A percentile compares a stretch with the other conserved stretches of the same genome.
Evolutionary conservation across 2,888 invertebrate species (phyloP).

Genomic region (Prenolepis imparis): DNA sequence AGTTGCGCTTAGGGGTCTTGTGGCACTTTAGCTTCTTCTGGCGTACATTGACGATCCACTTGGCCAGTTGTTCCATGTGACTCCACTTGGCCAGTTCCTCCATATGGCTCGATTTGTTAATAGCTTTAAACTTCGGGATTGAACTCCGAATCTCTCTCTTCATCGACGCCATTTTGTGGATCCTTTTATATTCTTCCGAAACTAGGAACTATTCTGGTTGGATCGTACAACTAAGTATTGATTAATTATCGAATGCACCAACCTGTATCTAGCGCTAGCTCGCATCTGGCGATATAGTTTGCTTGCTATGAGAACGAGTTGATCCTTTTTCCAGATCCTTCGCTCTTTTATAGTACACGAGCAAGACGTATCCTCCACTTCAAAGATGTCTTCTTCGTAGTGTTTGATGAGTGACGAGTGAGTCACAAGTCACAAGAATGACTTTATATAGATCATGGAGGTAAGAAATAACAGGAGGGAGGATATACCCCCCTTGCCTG

Average conservation of each 20-base stretch:
- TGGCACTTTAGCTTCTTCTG: conserved; percentile 88
- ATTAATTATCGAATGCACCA: conserved; percentile 77
- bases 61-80: conserved; percentile 78
- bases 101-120: conserved; percentile 74
- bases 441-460: too few species aligned
- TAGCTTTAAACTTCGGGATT: too few species aligned
- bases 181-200: neutral
- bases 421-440: neutral
- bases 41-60: conserved; percentile 90
- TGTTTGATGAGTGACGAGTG: conserved; percentile 60
- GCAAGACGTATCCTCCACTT: conserved; percentile 76
- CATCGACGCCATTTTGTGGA: conserved; percentile 70
- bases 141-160: too few species aligned
- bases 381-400: conserved; percentile 72
- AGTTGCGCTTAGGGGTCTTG: conserved; percentile 88
- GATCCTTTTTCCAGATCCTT: conserved; percentile 1
- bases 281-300: conserved; percentile 75
- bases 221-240: conserved; percentile 40
- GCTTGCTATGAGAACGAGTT: conserved; percentile 64
- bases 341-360: conserved; percentile 58
- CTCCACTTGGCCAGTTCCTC: conserved; percentile 77
- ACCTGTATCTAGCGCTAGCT: conserved; percentile 82
- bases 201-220: neutral
- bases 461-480: too few species aligned
- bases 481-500: too few species aligned